Conservation (phyloP, 2,888 invertebrate species). For the Corythucha ciliata region DNA sequence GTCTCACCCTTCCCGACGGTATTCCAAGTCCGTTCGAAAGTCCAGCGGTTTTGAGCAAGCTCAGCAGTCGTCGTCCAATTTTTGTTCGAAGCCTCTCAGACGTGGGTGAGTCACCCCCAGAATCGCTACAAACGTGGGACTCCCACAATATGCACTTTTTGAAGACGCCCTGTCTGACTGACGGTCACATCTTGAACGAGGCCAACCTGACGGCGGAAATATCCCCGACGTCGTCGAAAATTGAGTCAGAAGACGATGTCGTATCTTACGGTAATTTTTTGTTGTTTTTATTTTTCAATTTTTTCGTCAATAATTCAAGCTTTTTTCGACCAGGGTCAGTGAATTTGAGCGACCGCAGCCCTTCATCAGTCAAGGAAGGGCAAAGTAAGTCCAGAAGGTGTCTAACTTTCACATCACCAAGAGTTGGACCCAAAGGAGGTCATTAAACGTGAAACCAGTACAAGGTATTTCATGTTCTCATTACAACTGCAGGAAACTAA, state of each 20-base stretch:
- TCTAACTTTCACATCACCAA: constrained; percentile 42
- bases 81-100: not conserved
- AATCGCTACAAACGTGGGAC: constrained; percentile 35
- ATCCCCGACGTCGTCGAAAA: constrained; percentile 30
- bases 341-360: constrained; percentile 32
- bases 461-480: constrained; percentile 7
- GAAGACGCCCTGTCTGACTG: constrained; percentile 28
- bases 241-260: constrained; percentile 32
- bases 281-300: not conserved
- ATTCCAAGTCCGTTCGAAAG: constrained; percentile 40
- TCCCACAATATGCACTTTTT: constrained; percentile 33
- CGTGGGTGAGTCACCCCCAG: constrained; percentile 16
- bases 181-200: constrained; percentile 22
- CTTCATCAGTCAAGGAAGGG: constrained; percentile 36
- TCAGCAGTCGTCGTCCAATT: no score
- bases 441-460: not conserved
- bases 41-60: constrained; percentile 30
- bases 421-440: not conserved
- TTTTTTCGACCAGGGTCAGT: constrained; percentile 24
- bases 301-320: not conserved
- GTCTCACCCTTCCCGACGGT: constrained; percentile 40
- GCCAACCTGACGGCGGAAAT: constrained; percentile 19
- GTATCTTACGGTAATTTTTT: not conserved
- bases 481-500: not conserved
- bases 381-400: constrained; percentile 42